phyloP scores from a whole-genome alignment of 2,113 vertebrate genomes.

The Stegostoma tigrinum region DNA sequence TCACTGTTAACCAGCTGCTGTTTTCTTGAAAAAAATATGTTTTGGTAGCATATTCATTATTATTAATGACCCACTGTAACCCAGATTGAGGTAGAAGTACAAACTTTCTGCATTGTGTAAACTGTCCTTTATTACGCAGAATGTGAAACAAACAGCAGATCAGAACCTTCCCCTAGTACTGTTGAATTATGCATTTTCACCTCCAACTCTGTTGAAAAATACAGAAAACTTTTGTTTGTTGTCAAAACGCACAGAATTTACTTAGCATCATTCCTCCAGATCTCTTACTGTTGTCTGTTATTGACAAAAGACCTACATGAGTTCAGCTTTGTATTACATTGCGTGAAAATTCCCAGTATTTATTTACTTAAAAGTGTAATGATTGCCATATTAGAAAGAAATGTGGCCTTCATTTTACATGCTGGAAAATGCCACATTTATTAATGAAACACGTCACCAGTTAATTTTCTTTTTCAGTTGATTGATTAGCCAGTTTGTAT shows the following conservation, averaged over 20 bases:
- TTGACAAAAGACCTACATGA: neutral
- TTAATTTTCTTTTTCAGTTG: neutral
- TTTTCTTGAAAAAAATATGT: conserved; percentile 67
- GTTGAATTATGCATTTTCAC: neutral
- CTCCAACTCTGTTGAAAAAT: neutral
- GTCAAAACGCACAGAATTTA: neutral
- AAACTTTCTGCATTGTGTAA: conserved; percentile 73
- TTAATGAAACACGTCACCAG: neutral
- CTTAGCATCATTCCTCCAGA: neutral
- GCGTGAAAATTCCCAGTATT: neutral
- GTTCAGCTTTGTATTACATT: too few relatives aligned
- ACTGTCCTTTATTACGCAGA: conserved; percentile 63
- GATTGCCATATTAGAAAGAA: neutral
- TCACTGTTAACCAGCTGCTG: conserved; percentile 78
- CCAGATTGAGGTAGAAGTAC: conserved; percentile 83
- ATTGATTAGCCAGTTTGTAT: neutral
- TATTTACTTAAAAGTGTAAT: neutral
- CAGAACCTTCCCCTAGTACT: neutral
- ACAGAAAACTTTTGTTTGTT: neutral
- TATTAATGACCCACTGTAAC: conserved; percentile 80
- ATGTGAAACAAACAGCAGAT: conserved; percentile 60
- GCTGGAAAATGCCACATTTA: neutral
- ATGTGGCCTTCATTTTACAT: neutral
- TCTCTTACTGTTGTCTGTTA: too few relatives aligned
- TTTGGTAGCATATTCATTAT: conserved; percentile 87